Percentiles rank a stretch among this genome's conserved stretches.
These are phyloP conservation scores for Thymelicus acteon DNA, from an alignment of 2,888 invertebrate genomes.

Conservation along the genomic window DNA sequence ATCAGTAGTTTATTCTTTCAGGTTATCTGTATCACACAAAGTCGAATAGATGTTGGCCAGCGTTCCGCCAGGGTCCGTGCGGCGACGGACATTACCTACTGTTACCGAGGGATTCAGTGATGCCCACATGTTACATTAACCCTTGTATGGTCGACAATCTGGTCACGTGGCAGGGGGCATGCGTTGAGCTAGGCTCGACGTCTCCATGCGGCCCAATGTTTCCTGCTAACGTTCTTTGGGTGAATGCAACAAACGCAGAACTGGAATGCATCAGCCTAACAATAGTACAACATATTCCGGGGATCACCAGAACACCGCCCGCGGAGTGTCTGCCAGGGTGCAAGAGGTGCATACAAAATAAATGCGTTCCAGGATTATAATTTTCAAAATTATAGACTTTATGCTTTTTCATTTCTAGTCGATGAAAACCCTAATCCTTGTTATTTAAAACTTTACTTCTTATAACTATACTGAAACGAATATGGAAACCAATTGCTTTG, in stretches of 20 bases:
- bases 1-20: constrained; percentile 55
- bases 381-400: neutral
- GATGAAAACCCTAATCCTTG: no score
- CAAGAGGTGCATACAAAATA: constrained; percentile 60
- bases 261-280: constrained; percentile 82
- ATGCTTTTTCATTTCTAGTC: no score
- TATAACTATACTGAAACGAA: no score
- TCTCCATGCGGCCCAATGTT: constrained; percentile 69
- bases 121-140: constrained; percentile 86
- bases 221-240: constrained; percentile 77
- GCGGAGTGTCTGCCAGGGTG: constrained; percentile 61
- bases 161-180: constrained; percentile 75
- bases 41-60: constrained; percentile 86
- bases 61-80: constrained; percentile 88
- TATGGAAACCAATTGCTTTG: no score
- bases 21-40: constrained; percentile 86
- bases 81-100: constrained; percentile 79
- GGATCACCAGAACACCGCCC: constrained; percentile 21
- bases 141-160: constrained; percentile 83
- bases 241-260: constrained; percentile 85
- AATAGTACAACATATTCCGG: constrained; percentile 58
- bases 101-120: constrained; percentile 74
- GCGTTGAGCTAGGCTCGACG: constrained; percentile 65
- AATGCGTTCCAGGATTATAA: constrained; percentile 52
- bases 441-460: no score